Base-by-base conservation (phyloP, 2,888 invertebrate species). In the Tetropium fuscum region DNA sequence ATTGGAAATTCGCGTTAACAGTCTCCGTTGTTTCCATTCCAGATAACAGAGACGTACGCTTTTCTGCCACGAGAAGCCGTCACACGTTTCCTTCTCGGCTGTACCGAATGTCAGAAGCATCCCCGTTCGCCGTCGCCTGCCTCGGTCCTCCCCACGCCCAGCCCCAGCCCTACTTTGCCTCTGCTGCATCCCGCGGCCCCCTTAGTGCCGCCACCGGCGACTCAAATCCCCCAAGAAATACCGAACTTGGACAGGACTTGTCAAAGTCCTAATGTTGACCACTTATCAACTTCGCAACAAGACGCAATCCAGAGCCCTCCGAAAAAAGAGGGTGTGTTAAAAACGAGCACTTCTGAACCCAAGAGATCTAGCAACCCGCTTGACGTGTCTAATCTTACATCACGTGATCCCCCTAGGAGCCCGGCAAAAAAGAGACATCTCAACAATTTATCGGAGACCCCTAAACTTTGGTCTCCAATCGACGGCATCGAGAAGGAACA, bases 21-120 rank as follows among this genome's bases (percentile, higher is more conserved):
- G 13, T 51, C 40, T 15, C 38, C 40, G 38, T 51, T 40, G 51
- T 51, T 63, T 53, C 41, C 63, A 78, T 86, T 84, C 58, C 87
- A 97, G 97, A 97, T 97, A 78, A 96, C 97, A 49, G 97, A 97
- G 84, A 95, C 94, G 61, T 97, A 95, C 85, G 95, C 96, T 47
- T 97, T 97, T 80, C 86, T 97, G 73, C 97, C 97, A 2, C 90
- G 97, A 57, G 97, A 97, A 83, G 97, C 97, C 45, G 97, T 97
- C 79, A 97, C 97, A 59, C 90, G 95, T 74, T 97, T 97, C 84
- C 89, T 97, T 59, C 90, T 97, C 82, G 94, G 95, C 74, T 97
- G 97, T 82, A 91, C 93, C 36, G 95, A 96, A 82, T 97, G 97
- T 82, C 93, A 94, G 78, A 89, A 92, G 78, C 88, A 90, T 76